Base-by-base conservation (phyloP, 2,797 vertebrate species). In the Poecilia gillii region DNA sequence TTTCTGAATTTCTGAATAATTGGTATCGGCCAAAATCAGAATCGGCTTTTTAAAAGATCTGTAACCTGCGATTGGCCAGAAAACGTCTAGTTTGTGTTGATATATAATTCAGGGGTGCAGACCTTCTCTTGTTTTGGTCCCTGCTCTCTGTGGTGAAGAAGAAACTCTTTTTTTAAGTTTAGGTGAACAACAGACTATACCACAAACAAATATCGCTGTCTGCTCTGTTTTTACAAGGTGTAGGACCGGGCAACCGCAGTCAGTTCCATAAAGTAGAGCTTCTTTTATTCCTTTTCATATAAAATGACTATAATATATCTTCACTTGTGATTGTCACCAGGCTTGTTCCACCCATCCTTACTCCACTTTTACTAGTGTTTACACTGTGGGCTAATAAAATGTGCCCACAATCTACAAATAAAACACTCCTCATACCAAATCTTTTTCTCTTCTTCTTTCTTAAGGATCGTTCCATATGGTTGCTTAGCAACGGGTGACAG, bases 401-500 rank as follows among this genome's bases (percentile, higher is more conserved):
- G 28, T 31, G 25, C 28, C 59, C 59, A 62, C 31, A 62, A 33
- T 16, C 28, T 18, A 8, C 31, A 33, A 33, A 33, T 31, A 33
- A 62, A 62, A 33, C 14, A 7, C 59, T 33, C 14, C 28, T 53
- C 51, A 53, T 53, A 53, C n/a, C 25, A 57, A 57, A 57, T 57
- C 53, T 28, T 12, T 55, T n/a, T 12, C 33, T 55, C 2, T 31
- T 33, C 12, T 31, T 62, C 57, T 31, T 14, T 70, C 33, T 1
- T 87, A 81, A 99, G 99, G 92, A 97, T 99, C 82, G 94, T 99
- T 79, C 98, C 99, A 0, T 99, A 99, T n/a, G 97, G 97, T 80
- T 99, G 99, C 87, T 92, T 99, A 89, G 98, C 99, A 6, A 99
- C 99, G n/a, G 99, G 98, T 53, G 98, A 99, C 89, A 97, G 97